Evolutionary conservation across 2,113 vertebrate genomes (phyloP), one percentile per base, ranked within the genome.

Genomic region (Pterophyllum scalare): DNA sequence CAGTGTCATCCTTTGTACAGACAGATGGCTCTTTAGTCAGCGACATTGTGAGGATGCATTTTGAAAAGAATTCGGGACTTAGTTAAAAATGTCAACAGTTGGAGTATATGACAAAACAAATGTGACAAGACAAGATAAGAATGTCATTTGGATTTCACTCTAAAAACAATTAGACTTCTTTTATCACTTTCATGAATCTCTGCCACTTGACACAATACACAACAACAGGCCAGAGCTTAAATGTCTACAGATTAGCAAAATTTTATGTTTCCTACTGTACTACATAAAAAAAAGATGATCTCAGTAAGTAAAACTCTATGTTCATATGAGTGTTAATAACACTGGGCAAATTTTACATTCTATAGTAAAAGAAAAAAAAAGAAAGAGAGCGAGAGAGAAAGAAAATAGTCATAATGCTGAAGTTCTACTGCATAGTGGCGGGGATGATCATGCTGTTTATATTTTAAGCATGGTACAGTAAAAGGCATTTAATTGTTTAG

Each of bases 61-160:
- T 85, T 88, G 83, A 87, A 90, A 93, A 91, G 38, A 89, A 43
- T 86, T 64, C 35, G 64, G 82, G 86, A 87, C 77, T 87, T 80
- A 83, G 79, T 81, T 26, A 57, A 79, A 88, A 92, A 91, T 87
- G 89, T 84, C 80, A 90, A 89, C 84, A 88, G 83, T 89, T 84
- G 70, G 80, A 84, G 60, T 28, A 43, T 83, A 84, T 79, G 76
- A 84, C 43, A 17, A 82, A 92, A 87, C 61, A 89, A 92, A 84
- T 91, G 89, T 91, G 89, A 91, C 79, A 85, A 84, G 77, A 85
- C 83, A 77, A 91, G 91, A 93, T 93, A 93, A 94, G 88, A 84
- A 88, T 89, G 88, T 91, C 87, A 92, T 93, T 93, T 92, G 86
- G 87, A 93, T 88, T 92, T 87, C 38, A 70, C 81, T 88, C 67